These are phyloP conservation scores for Euura lappo DNA, from an alignment of 1,140 invertebrate species.

Conservation along the genomic window DNA sequence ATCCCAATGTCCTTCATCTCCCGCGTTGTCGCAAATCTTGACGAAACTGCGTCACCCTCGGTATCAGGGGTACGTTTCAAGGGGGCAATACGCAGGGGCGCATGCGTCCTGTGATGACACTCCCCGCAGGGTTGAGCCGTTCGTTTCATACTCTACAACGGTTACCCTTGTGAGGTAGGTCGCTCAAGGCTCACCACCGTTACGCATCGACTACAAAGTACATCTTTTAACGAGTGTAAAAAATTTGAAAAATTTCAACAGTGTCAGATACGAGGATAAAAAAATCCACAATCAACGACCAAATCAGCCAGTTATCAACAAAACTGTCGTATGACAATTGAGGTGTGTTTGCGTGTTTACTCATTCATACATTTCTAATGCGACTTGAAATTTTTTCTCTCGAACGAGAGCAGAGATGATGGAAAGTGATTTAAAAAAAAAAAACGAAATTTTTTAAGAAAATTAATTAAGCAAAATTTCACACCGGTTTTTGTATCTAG, in stretches of 20 bases:
- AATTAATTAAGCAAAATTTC: too few relatives aligned
- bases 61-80: too few relatives aligned
- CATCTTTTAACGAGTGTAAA: neutral
- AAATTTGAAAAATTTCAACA: neutral
- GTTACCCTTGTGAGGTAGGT: conserved; percentile 42
- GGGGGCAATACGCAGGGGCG: conserved; percentile 15
- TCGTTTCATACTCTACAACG: conserved; percentile 41
- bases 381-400: too few relatives aligned
- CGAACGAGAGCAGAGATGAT: too few relatives aligned
- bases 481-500: neutral
- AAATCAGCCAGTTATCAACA: too few relatives aligned
- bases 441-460: too few relatives aligned
- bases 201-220: neutral
- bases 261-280: neutral
- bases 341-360: neutral
- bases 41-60: neutral
- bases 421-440: too few relatives aligned
- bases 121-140: conserved; percentile 26
- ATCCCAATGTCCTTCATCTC: too few relatives aligned
- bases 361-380: too few relatives aligned
- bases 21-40: neutral
- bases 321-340: neutral
- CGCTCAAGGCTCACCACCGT: conserved; percentile 23
- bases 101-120: conserved; percentile 35
- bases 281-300: too few relatives aligned